These are phyloP conservation scores for Chascanopsetta lugubris DNA, from an alignment of 2,113 vertebrate species.

Conservation along the genomic window DNA sequence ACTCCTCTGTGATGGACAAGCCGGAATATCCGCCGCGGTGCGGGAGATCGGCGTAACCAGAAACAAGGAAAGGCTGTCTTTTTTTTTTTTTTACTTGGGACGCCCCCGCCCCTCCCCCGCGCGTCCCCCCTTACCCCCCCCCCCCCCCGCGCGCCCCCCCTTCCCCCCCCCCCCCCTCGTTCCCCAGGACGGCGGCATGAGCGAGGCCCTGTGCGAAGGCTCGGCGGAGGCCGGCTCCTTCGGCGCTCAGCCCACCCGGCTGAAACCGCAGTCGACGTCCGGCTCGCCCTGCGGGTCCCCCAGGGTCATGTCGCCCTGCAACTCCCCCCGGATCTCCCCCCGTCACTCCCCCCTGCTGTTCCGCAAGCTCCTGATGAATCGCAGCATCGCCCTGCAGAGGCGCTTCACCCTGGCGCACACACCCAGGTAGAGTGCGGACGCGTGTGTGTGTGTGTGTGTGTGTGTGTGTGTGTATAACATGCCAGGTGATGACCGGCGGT, in stretches of 20 bases:
- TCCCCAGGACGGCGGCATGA: slow-evolving; percentile 70
- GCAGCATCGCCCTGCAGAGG: slow-evolving; percentile 85
- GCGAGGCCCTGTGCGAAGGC: slow-evolving; percentile 37
- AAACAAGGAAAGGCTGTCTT: neutral
- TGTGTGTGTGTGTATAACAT: no score
- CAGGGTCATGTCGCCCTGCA: slow-evolving; percentile 75
- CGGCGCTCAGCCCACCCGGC: slow-evolving; percentile 53
- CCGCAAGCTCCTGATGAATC: slow-evolving; percentile 86
- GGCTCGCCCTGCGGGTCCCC: slow-evolving; percentile 77
- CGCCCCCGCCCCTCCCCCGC: no score
- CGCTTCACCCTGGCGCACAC: slow-evolving; percentile 91
- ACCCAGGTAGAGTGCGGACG: slow-evolving; percentile 88
- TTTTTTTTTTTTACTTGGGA: neutral
- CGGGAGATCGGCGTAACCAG: slow-evolving; percentile 7
- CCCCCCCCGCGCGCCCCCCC: no score
- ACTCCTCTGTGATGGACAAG: slow-evolving; percentile 42
- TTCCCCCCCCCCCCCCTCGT: no score
- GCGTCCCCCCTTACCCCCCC: no score
- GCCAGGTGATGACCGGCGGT: no score
- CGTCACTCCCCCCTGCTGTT: slow-evolving; percentile 84
- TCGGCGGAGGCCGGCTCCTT: slow-evolving; percentile 37
- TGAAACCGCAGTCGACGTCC: slow-evolving; percentile 61
- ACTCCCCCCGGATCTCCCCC: slow-evolving; percentile 79
- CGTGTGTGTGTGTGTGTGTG: no score
- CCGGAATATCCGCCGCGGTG: slow-evolving; percentile 26